phyloP scores from a whole-genome alignment of 2,797 vertebrate genomes.

The Arctocebus calabarensis region DNA sequence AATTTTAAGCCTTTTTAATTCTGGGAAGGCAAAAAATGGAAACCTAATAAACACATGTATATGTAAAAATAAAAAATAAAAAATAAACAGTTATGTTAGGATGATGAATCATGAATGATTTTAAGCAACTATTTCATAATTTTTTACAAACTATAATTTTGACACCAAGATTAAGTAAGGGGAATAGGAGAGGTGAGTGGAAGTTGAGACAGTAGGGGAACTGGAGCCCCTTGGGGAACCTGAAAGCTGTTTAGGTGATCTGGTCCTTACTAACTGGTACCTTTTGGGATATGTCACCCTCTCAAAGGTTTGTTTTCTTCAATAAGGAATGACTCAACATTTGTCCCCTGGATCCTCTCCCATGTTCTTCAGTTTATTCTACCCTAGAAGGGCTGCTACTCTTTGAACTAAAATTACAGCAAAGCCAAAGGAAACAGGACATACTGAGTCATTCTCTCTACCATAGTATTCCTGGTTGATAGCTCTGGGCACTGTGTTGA shows the following conservation, averaged over 20 bases:
- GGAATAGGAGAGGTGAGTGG: not conserved
- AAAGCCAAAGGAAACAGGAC: not conserved
- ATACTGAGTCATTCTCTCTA: not conserved
- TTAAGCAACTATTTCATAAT: conserved; percentile 5
- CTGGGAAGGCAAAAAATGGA: no score
- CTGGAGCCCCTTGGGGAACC: not conserved
- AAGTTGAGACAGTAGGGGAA: not conserved
- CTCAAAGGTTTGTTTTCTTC: not conserved
- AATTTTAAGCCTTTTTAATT: no score
- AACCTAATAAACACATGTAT: no score
- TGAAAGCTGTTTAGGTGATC: not conserved
- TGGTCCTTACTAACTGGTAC: not conserved
- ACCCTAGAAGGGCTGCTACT: not conserved
- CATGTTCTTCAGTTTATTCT: not conserved
- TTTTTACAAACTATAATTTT: not conserved
- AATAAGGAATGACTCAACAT: not conserved
- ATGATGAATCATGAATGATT: not conserved
- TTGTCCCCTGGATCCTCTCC: not conserved
- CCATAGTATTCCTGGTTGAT: not conserved
- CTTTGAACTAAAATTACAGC: conserved; percentile 19
- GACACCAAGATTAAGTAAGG: not conserved
- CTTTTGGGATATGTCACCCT: no score
- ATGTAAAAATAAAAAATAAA: no score
- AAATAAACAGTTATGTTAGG: no score
- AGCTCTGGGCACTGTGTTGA: not conserved